phyloP scores from a whole-genome alignment of 1,140 invertebrate species.

The Neodiprion fabricii region DNA sequence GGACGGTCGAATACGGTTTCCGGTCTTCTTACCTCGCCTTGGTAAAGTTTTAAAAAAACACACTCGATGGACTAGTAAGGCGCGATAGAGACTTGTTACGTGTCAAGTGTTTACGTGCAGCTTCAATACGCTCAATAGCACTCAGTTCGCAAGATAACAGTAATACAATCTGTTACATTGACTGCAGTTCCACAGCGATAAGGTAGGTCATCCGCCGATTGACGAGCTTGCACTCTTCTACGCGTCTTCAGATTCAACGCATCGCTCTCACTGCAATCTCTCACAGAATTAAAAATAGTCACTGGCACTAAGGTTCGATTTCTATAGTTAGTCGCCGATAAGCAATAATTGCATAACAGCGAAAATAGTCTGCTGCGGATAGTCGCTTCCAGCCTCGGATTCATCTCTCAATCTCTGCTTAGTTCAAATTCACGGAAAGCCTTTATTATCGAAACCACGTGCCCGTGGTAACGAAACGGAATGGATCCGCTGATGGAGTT shows the following conservation, averaged over 20 bases:
- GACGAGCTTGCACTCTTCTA: background rate
- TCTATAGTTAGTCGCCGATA: too few relatives aligned
- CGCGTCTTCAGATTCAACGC: too few relatives aligned
- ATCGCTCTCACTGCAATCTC: too few relatives aligned
- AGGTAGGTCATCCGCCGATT: background rate
- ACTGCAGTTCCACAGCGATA: background rate
- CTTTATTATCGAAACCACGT: background rate
- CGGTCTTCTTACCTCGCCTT: too few relatives aligned
- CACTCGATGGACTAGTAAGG: too few relatives aligned
- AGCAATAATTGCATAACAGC: too few relatives aligned
- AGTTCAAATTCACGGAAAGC: background rate
- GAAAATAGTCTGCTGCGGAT: too few relatives aligned
- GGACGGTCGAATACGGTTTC: too few relatives aligned
- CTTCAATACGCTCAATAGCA: background rate
- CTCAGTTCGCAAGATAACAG: background rate
- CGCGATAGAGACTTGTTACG: background rate
- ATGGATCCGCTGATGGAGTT: background rate
- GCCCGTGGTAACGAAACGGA: background rate
- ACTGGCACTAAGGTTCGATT: background rate
- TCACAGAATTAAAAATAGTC: background rate
- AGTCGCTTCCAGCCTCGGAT: too few relatives aligned
- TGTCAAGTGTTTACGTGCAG: background rate
- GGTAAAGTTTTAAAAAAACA: too few relatives aligned
- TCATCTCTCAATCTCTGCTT: too few relatives aligned
- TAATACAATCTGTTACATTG: constrained; percentile 1